Evolutionary conservation across 2,888 invertebrate genomes (phyloP).

Genomic region (Pammene fasciana): DNA sequence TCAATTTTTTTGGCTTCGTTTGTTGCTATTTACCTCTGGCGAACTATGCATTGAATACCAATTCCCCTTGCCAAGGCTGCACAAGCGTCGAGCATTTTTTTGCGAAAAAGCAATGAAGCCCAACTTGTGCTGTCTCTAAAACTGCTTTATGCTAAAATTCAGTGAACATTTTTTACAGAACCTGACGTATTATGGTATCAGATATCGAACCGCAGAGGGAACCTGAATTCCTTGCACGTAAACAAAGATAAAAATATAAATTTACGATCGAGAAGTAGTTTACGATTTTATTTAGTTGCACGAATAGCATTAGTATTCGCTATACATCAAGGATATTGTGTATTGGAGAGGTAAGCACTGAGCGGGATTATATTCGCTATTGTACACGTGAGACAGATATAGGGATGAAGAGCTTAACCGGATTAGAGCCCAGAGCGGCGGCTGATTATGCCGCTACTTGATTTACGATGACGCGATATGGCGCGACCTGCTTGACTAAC

Average conservation of each 20-base stretch:
- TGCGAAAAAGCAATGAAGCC: no score
- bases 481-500: constrained; percentile 67
- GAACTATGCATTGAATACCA: no score
- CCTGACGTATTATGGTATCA: no score
- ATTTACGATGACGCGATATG: constrained; percentile 80
- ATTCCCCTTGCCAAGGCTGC: no score
- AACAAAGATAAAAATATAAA: constrained; percentile 58
- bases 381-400: constrained; percentile 74
- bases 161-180: no score
- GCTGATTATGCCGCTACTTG: constrained; percentile 78
- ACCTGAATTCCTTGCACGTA: constrained; percentile 60
- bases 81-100: no score
- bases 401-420: constrained; percentile 74
- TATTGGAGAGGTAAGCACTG: constrained; percentile 49
- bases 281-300: constrained; percentile 63
- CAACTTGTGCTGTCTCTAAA: no score
- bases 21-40: not conserved
- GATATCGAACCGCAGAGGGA: constrained; percentile 41
- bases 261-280: constrained; percentile 62
- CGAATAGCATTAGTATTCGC: constrained; percentile 58
- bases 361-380: constrained; percentile 64
- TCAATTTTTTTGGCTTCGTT: not conserved
- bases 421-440: constrained; percentile 72
- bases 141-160: no score
- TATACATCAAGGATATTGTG: constrained; percentile 54